phyloP scores from a whole-genome alignment of 2,113 vertebrate genomes.

The Irena cyanogastra region DNA sequence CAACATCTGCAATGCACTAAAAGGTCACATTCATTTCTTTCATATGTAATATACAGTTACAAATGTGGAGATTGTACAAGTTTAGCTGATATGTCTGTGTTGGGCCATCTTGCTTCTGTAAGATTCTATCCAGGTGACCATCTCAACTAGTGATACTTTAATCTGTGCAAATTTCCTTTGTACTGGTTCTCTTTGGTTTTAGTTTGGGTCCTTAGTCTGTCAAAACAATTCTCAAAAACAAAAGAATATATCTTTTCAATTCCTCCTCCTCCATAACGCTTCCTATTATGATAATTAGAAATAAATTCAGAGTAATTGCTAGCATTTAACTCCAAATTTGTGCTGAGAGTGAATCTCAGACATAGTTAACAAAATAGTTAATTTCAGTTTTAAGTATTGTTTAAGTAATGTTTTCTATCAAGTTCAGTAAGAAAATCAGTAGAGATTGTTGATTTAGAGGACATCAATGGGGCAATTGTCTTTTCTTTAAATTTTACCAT shows the following conservation, averaged over 20 bases:
- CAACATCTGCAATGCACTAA: neutral
- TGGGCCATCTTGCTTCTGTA: neutral
- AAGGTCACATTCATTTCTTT: neutral
- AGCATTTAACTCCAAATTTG: neutral
- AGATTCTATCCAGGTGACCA: neutral
- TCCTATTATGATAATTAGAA: neutral
- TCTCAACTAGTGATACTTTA: neutral
- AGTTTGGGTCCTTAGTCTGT: neutral
- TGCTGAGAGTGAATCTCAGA: neutral
- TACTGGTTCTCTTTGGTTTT: neutral
- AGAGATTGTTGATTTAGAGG: neutral
- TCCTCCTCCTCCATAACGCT: neutral
- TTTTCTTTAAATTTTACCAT: neutral
- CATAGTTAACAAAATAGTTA: neutral
- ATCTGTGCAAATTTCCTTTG: neutral
- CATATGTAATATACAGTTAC: neutral
- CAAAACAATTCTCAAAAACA: neutral
- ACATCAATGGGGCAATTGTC: neutral
- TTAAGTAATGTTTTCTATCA: neutral
- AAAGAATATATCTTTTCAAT: neutral
- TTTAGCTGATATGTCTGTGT: neutral
- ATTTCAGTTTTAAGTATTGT: neutral
- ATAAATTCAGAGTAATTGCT: neutral
- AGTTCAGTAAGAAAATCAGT: neutral
- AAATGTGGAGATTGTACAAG: neutral